These are phyloP conservation scores for Corvus cornix DNA, from an alignment of 2,113 vertebrate species.

Conservation along the genomic window DNA sequence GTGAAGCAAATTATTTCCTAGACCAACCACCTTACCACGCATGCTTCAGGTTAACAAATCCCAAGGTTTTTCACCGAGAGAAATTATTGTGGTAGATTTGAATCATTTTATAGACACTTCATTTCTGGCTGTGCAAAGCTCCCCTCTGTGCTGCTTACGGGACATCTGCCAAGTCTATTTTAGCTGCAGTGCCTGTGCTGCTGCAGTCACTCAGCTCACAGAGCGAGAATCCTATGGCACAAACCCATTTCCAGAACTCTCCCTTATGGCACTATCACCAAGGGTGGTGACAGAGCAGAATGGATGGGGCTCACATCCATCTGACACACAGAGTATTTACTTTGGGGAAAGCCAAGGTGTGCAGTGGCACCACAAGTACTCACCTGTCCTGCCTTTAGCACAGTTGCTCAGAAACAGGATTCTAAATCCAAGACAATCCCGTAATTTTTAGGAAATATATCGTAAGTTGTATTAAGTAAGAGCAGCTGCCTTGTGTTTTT, in stretches of 20 bases:
- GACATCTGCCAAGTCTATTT: neutral
- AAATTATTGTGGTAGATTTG: neutral
- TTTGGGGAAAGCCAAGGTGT: neutral
- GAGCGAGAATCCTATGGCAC: accelerated
- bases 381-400: neutral
- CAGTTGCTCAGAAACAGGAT: neutral
- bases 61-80: neutral
- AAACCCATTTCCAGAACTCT: neutral
- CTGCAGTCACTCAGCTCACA: neutral
- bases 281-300: neutral
- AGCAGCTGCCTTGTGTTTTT: neutral
- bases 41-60: neutral
- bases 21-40: neutral
- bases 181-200: neutral
- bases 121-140: neutral
- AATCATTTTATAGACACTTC: neutral
- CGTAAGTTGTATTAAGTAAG: neutral
- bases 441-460: neutral
- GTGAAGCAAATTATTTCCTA: neutral
- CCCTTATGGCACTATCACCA: accelerated
- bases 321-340: accelerated
- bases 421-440: neutral
- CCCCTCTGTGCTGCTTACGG: neutral
- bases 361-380: accelerated
- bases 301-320: accelerated